Evolutionary conservation across 2,113 vertebrate species (phyloP).

Genomic region (Polyodon spathula): DNA sequence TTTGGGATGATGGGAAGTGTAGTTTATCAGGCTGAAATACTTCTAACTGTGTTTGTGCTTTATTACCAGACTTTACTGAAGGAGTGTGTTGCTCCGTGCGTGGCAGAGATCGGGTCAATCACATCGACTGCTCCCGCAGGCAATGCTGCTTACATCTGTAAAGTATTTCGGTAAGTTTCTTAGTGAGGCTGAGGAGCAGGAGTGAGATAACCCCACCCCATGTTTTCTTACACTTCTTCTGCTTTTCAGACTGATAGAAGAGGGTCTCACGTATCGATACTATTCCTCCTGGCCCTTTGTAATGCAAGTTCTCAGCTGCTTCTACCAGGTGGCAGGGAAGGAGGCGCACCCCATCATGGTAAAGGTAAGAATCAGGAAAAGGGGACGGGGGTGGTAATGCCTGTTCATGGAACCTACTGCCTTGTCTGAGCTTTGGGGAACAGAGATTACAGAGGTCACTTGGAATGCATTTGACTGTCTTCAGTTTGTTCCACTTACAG

Average conservation of each 20-base stretch:
- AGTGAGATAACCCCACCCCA: neutral
- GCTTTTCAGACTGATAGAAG: slow-evolving; percentile 68
- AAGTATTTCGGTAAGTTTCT: slow-evolving; percentile 77
- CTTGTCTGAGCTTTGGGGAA: neutral
- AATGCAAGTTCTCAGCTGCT: slow-evolving; percentile 68
- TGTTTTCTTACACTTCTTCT: slow-evolving; percentile 7
- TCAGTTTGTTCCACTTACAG: neutral
- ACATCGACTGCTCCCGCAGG: slow-evolving; percentile 55
- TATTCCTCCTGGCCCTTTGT: slow-evolving; percentile 78
- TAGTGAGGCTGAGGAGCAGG: neutral
- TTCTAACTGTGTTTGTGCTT: neutral
- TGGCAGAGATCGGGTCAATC: slow-evolving; percentile 57
- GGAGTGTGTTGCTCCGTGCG: slow-evolving; percentile 68
- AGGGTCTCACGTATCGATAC: slow-evolving; percentile 86
- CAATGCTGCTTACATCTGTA: slow-evolving; percentile 64
- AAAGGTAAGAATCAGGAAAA: slow-evolving; percentile 57
- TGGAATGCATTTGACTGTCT: neutral
- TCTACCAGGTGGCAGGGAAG: slow-evolving; percentile 74
- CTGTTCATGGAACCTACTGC: neutral
- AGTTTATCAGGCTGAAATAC: too few species aligned
- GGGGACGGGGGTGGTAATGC: neutral
- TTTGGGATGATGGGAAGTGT: too few species aligned
- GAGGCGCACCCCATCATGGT: slow-evolving; percentile 76
- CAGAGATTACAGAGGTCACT: too few species aligned
- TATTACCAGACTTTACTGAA: slow-evolving; percentile 62